Conservation (phyloP, 2,888 invertebrate species). For the Copidosoma aretas region DNA sequence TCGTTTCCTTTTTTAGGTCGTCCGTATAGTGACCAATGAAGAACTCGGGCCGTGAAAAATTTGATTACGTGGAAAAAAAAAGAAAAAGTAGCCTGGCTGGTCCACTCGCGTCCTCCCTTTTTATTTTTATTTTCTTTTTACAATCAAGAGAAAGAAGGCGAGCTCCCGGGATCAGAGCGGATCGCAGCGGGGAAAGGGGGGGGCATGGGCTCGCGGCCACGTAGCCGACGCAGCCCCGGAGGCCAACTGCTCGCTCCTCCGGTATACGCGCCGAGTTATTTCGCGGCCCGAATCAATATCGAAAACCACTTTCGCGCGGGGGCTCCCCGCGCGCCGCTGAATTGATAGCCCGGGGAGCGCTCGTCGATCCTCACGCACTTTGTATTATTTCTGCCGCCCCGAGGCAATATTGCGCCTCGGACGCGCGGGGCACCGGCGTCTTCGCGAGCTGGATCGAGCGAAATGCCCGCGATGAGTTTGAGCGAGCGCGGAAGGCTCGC, state of each 20-base stretch:
- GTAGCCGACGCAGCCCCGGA: slow-evolving; percentile 25
- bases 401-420: slow-evolving; percentile 22
- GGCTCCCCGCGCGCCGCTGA: slow-evolving; percentile 33
- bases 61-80: no score
- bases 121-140: no score
- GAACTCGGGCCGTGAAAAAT: no score
- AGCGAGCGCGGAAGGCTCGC: neutral
- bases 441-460: slow-evolving; percentile 22
- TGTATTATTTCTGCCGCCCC: neutral
- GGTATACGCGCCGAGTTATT: slow-evolving; percentile 39
- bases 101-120: no score
- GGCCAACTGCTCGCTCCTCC: neutral
- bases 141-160: slow-evolving; percentile 27
- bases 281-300: slow-evolving; percentile 46
- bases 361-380: neutral
- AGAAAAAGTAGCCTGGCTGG: no score
- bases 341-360: slow-evolving; percentile 45
- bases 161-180: slow-evolving; percentile 3
- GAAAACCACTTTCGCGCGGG: slow-evolving; percentile 38
- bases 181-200: slow-evolving; percentile 39
- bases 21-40: no score
- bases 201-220: slow-evolving; percentile 32
- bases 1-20: no score
- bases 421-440: slow-evolving; percentile 14
- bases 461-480: slow-evolving; percentile 19